Evolutionary conservation across 2,797 vertebrate genomes (phyloP), one percentile per base, ranked within the genome.

Genomic region (Valencia hispanica): DNA sequence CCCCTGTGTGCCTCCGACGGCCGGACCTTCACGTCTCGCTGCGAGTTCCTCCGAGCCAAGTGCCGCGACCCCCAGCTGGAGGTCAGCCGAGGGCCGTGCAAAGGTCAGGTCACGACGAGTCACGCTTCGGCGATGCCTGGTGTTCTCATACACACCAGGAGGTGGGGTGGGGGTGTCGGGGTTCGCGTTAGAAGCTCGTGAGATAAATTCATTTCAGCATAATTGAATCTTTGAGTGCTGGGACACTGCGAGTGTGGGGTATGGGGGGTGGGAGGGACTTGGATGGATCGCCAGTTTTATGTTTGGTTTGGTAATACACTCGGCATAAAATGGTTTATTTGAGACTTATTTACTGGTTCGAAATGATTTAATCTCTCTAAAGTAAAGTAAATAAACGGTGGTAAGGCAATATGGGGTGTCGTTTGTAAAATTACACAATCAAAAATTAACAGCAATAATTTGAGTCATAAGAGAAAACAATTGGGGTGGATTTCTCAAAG

Each of bases 21-120:
- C 74, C 94, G 98, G 88, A 99, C 97, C 86, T 99, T 99, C 93
- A 92, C 96, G 74, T 98, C 98, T 18, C 96, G 97, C 34, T 99
- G 98, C 87, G 98, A 99, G 92, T 99, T 98, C 91, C 97, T 96
- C 22, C 93, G 97, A 15, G 98, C 98, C 91, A 99, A 99, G 92
- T 99, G 98, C 94, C 98, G 96, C 36, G 98, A 99, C 93, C 96
- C 98, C 72, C 97, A 97, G 94, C 93, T 99, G 87, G 97, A 98
- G 90, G 96, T 99, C 93, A 96, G 92, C 87, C 94, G 97, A 77
- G 98, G 97, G 75, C 96, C 95, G 82, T 99, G 98, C 96, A 98
- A 97, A 97, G 98, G 98, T 99, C 83, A 97, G 96, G 87, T 92
- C 93, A 93, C 75, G 86, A 93, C 75, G 86, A 91, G 90, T 91